phyloP scores from a whole-genome alignment of 2,113 vertebrate species.

The Poeciliopsis prolifica region DNA sequence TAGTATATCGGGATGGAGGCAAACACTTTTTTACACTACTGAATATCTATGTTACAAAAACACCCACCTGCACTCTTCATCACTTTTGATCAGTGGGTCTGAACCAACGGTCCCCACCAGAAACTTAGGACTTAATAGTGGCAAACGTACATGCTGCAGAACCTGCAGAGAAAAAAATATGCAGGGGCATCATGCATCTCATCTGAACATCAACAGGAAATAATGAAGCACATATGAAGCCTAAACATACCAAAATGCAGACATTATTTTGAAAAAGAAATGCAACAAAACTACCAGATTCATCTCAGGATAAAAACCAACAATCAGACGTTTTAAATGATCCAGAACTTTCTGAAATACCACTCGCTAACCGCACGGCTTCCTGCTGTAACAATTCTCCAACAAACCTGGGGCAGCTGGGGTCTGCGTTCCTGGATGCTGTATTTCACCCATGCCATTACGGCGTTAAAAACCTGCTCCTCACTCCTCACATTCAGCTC shows the following conservation, averaged over 20 bases:
- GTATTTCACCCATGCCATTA: constrained; percentile 99
- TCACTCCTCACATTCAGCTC: constrained; percentile 98
- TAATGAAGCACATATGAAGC: background rate
- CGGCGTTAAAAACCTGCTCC: constrained; percentile 97
- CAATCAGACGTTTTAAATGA: background rate
- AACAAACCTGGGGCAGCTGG: constrained; percentile 92
- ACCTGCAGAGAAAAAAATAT: constrained; percentile 79
- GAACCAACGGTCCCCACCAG: constrained; percentile 97
- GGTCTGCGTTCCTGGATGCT: constrained; percentile 97
- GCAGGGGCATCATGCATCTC: background rate
- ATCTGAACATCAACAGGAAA: background rate
- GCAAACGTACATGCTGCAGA: constrained; percentile 94
- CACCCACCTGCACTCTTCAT: constrained; percentile 94
- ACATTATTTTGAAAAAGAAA: background rate
- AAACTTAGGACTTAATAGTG: constrained; percentile 96
- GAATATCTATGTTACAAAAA: no score
- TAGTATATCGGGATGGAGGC: no score
- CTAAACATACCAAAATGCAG: background rate
- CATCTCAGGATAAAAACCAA: background rate
- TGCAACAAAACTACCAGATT: background rate
- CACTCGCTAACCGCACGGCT: background rate
- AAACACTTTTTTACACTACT: no score
- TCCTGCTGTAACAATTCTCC: no score
- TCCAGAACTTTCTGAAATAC: background rate
- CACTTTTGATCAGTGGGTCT: constrained; percentile 98